phyloP scores from a whole-genome alignment of 2,888 invertebrate genomes.

The Drosophila macrospina region DNA sequence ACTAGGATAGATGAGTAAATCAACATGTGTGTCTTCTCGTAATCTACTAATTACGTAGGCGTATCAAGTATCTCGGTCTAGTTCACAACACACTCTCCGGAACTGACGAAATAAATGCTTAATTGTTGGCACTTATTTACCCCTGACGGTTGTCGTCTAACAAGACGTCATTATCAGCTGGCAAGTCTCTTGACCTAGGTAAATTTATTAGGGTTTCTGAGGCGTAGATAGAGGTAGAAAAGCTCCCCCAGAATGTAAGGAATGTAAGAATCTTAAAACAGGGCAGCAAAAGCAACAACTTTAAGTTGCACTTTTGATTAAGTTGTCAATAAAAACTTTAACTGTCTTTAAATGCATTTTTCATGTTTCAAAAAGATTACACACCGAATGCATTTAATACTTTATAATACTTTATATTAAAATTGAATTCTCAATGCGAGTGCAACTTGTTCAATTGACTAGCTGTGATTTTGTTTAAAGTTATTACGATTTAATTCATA shows the following conservation, averaged over 20 bases:
- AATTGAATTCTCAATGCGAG: too few relatives aligned
- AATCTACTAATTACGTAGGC: constrained; percentile 3
- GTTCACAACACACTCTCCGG: constrained; percentile 20
- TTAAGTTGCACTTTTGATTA: neutral
- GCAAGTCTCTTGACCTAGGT: constrained; percentile 56
- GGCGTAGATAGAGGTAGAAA: neutral
- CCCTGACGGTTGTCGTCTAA: neutral
- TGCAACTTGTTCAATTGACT: too few relatives aligned
- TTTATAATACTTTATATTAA: too few relatives aligned
- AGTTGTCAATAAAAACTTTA: neutral
- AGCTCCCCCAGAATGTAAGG: too few relatives aligned
- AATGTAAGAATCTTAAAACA: too few relatives aligned
- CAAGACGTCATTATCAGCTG: constrained; percentile 9
- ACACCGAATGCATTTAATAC: too few relatives aligned
- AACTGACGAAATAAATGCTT: constrained; percentile 19
- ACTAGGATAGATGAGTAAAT: constrained; percentile 5
- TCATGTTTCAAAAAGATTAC: too few relatives aligned
- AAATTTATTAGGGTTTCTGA: constrained; percentile 20
- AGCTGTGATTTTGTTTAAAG: too few relatives aligned
- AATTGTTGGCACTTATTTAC: constrained; percentile 4
- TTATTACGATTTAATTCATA: too few relatives aligned
- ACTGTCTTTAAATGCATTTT: too few relatives aligned
- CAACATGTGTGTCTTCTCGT: neutral
- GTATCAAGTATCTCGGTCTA: neutral
- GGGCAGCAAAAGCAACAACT: too few relatives aligned